Base-by-base conservation (phyloP, 1,140 invertebrate genomes). In the Temnothorax longispinosus region DNA sequence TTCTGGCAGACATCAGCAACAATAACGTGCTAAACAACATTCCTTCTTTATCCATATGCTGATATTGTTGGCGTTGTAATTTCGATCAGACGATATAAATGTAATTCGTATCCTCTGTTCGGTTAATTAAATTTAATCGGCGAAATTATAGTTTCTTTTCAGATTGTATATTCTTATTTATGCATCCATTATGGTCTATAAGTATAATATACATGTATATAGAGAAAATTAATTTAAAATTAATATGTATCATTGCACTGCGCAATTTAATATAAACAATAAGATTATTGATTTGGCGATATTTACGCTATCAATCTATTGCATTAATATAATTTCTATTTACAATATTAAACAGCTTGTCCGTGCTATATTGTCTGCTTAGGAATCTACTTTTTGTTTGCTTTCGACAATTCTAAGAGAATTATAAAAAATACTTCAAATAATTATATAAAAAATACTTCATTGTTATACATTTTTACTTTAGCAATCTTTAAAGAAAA, bases 1-100 rank as follows among this genome's bases (percentile, higher is more conserved):
- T 74, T 58, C 41, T 11, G 13, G 27, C 67, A 47, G 21, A 72
- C 52, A 65, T 80, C 76, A 47, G 13, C 41, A 41, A 8, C 74
- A 74, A 82, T 50, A 1, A 3, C 47, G 41, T 60, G 52, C 18
- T 47, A 72, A 47, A 58, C 50, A 32, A 54, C 27, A 13, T 74
- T 35, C 7, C 58, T 58, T 35, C 10, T 72, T 44, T 58, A 18
- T 56, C 8, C 2, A 2, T 44, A 32, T 5, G 21, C 3, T n/a
- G 47, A 6, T 41, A 41, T 47, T 41, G 1, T n/a, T 21, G n/a
- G 11, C 56, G n/a, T 44, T 41, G 1, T 69, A 41, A 71, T 71
- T 71, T 81, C 27, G 18, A 47, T 65, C 32, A 4, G 10, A 44
- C 27, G 35, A 58, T n/a, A 47, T 35, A 44, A 60, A 44, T 13